Conservation (phyloP, 1,140 invertebrate genomes). For the Schlechtendalia chinensis region DNA sequence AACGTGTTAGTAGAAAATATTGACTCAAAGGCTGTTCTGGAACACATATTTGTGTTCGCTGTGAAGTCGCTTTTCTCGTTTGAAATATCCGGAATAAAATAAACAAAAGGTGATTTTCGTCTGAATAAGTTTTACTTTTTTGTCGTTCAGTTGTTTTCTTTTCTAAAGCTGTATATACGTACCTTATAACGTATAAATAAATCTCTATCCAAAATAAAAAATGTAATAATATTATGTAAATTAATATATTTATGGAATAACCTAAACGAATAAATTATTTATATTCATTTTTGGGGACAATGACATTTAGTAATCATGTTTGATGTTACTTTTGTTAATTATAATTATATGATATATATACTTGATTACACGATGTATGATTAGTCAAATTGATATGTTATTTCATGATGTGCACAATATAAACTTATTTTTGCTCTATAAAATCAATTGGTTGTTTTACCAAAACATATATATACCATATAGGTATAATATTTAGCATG, state of each 20-base stretch:
- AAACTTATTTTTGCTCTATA: too few species aligned
- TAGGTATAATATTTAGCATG: too few species aligned
- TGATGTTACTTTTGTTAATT: too few species aligned
- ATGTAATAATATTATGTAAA: background rate
- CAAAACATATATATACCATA: too few species aligned
- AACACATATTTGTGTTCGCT: background rate
- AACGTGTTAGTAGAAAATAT: background rate
- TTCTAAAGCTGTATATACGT: background rate
- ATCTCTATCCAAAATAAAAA: background rate
- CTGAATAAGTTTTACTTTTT: background rate
- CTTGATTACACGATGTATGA: too few species aligned
- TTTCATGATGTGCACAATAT: too few species aligned
- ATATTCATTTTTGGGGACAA: too few species aligned
- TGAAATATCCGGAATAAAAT: conserved; percentile 25
- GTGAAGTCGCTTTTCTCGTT: conserved; percentile 1
- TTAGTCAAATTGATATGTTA: too few species aligned
- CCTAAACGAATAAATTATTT: background rate
- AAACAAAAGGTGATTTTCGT: conserved; percentile 21
- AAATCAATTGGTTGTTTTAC: too few species aligned
- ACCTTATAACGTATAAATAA: conserved; percentile 5
- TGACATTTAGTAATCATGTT: too few species aligned
- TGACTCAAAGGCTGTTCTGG: background rate
- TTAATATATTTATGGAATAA: background rate
- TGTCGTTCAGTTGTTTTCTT: background rate
- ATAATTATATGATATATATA: too few species aligned